phyloP scores from a whole-genome alignment of 1,140 invertebrate genomes.

The Lamellibrachia luymesi region DNA sequence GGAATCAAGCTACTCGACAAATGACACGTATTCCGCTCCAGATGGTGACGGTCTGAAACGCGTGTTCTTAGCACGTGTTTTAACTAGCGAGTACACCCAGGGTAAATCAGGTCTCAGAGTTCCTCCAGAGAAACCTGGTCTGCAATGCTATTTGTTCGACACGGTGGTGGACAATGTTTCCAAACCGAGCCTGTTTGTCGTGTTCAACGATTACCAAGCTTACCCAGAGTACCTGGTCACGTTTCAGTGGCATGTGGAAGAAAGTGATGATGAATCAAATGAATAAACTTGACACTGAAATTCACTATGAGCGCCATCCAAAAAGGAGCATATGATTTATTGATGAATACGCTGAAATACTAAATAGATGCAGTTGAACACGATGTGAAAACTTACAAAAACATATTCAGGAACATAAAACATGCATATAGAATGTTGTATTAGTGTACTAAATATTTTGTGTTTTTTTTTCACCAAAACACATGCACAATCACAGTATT shows the following conservation, averaged over 20 bases:
- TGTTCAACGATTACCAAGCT: constrained; percentile 22
- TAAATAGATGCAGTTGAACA: too few species aligned
- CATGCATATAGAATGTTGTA: too few species aligned
- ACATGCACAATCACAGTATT: too few species aligned
- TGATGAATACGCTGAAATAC: too few species aligned
- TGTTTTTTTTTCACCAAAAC: too few species aligned
- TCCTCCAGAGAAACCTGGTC: constrained; percentile 14
- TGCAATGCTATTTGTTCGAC: neutral
- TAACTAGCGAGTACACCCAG: constrained; percentile 12
- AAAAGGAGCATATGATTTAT: too few species aligned
- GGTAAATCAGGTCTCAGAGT: constrained; percentile 18
- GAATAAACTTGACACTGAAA: too few species aligned
- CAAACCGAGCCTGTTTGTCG: constrained; percentile 17
- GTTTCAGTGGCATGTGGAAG: neutral
- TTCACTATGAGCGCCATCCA: too few species aligned
- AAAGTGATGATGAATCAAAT: too few species aligned
- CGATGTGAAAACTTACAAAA: too few species aligned
- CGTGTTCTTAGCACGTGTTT: constrained; percentile 21
- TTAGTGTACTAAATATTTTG: too few species aligned
- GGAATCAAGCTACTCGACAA: constrained; percentile 19
- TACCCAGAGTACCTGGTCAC: constrained; percentile 28
- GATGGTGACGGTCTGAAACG: constrained; percentile 10
- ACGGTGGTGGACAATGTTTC: constrained; percentile 12
- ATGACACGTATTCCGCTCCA: constrained; percentile 23
- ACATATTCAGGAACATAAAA: too few species aligned